Base-by-base conservation (phyloP, 92 coral and sea anemone species). In the Palythoa grandis region DNA sequence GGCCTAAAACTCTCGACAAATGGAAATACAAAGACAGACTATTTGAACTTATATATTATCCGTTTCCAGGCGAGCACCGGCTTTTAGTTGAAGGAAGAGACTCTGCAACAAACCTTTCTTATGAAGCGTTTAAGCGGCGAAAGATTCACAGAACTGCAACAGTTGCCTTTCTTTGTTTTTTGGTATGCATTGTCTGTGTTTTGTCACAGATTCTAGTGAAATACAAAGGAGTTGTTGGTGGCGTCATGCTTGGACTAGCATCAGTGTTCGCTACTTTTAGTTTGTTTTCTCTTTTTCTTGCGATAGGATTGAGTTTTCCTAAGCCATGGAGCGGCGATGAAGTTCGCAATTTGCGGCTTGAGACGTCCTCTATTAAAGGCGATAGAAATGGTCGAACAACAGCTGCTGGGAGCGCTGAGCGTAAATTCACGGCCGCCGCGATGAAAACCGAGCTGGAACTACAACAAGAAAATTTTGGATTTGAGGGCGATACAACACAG, bases 11-110 rank as follows among this genome's bases (percentile, higher is more conserved):
- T 7, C 43, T 80, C 14, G 85, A 80, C 74, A 80, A 65, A 68
- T 80, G 85, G 85, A 80, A 22, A 65, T 80, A 80, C 74, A 66
- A 66, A 37, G 75, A 38, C 37, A 23, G 52, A 20, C 19, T n/a
- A 80, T 66, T 80, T 16, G 85, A 80, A 48, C 85, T 80, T 13
- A 25, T 80, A 0, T 80, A 80, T 80, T 50, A 80, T 24, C 75
- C 85, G 3, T 80, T 80, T 35, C 85, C 85, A 11, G 85, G 85
- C 43, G 85, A 80, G 43, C 85, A 80, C 10, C 74, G 85, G n/a
- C 61, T 80, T 0, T 2, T 25, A 37, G 74, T 80, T 40, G 85
- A 65, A 47, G 85, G 39, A 17, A 80, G 4, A 23, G 85, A 80
- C 23, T 7, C 63, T 13, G 24, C 40, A 15, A 43, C 85, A 15